Percentiles rank a stretch among this genome's conserved stretches.
Conservation (phyloP, 1,140 invertebrate genomes). For the Ceratina japonica region DNA sequence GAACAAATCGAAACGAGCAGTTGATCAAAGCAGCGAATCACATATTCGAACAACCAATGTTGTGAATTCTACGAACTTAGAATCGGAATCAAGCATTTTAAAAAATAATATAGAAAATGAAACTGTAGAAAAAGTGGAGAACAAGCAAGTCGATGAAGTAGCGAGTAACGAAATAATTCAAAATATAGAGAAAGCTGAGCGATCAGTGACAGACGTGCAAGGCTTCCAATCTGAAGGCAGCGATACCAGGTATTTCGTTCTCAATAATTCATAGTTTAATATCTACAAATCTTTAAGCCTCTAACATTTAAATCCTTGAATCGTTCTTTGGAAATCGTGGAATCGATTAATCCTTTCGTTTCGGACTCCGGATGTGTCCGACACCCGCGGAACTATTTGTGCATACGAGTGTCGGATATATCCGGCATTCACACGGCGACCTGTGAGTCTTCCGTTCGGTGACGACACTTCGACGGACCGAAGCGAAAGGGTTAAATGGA, state of each 20-base stretch:
- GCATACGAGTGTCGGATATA: no score
- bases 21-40: constrained; percentile 7
- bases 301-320: no score
- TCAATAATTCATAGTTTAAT: not conserved
- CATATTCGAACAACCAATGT: constrained; percentile 7
- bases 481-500: no score
- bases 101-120: constrained; percentile 19
- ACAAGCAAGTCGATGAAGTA: constrained; percentile 29
- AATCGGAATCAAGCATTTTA: constrained; percentile 4
- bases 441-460: no score
- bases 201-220: constrained; percentile 4
- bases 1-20: constrained; percentile 15
- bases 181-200: constrained; percentile 12
- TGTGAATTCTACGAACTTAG: not conserved
- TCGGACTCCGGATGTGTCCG: no score
- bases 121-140: constrained; percentile 16
- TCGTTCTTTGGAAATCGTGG: no score
- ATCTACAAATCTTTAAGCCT: not conserved
- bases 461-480: no score
- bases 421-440: no score
- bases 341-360: no score
- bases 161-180: constrained; percentile 17
- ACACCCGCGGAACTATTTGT: no score
- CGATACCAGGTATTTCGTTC: constrained; percentile 40
- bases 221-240: constrained; percentile 31